Evolutionary conservation across 2,888 invertebrate genomes (phyloP).

Genomic region (Caprella mutica): DNA sequence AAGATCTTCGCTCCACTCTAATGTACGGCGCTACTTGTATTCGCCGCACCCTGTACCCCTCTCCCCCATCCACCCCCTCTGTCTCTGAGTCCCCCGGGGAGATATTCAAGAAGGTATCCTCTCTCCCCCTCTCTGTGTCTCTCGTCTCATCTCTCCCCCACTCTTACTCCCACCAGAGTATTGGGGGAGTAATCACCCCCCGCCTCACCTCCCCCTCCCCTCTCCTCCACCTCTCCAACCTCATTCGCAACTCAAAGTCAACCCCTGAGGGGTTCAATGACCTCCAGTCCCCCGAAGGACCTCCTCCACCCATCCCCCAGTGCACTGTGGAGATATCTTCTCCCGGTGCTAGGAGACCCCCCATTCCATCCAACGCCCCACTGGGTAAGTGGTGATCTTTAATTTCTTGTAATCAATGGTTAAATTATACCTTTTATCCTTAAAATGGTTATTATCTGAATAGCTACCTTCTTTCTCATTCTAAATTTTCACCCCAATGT

Average conservation of each 20-base stretch:
- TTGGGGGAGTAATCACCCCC: conserved; percentile 29
- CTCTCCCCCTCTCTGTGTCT: conserved; percentile 22
- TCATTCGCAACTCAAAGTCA: too few relatives aligned
- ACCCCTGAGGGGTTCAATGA: conserved; percentile 28
- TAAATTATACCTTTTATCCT: too few relatives aligned
- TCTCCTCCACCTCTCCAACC: conserved; percentile 30
- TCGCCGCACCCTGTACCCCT: conserved; percentile 32
- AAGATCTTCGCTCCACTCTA: conserved; percentile 25
- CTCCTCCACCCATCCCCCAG: background rate
- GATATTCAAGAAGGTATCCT: conserved; percentile 24
- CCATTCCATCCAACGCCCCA: conserved; percentile 25
- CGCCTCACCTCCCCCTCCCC: conserved; percentile 28
- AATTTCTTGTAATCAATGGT: too few relatives aligned
- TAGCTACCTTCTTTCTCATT: too few relatives aligned
- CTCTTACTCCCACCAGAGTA: conserved; percentile 13
- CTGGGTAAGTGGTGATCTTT: too few relatives aligned
- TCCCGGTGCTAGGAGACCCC: conserved; percentile 25
- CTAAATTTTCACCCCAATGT: too few relatives aligned
- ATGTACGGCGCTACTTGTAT: conserved; percentile 29
- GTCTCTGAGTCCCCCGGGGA: conserved; percentile 18
- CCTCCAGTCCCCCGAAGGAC: background rate
- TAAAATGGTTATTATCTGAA: too few relatives aligned
- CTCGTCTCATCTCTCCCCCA: conserved; percentile 22
- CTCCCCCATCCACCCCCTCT: conserved; percentile 17
- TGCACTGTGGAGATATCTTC: conserved; percentile 14